phyloP scores from a whole-genome alignment of 1,140 invertebrate genomes.

The Drosophila rufa region DNA sequence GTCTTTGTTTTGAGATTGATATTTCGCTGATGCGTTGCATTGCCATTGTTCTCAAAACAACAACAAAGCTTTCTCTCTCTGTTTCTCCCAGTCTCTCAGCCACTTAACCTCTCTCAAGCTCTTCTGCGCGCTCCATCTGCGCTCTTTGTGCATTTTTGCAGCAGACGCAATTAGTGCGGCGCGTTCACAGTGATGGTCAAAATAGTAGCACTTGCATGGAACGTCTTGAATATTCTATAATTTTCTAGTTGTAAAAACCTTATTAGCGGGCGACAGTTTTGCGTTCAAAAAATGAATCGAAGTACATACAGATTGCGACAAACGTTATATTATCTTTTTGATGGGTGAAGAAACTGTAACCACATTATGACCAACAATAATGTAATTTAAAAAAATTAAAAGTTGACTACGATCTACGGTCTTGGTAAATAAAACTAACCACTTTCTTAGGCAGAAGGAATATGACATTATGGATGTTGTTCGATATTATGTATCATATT shows the following conservation, averaged over 20 bases:
- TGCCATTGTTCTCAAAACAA: constrained; percentile 29
- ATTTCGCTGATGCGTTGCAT: constrained; percentile 12
- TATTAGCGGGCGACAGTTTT: too few species aligned
- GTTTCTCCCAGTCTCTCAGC: neutral
- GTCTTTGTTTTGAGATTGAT: constrained; percentile 32
- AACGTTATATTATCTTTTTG: constrained; percentile 8
- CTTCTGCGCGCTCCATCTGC: constrained; percentile 7
- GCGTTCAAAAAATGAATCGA: constrained; percentile 12
- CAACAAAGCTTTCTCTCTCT: constrained; percentile 28
- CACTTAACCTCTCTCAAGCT: constrained; percentile 18
- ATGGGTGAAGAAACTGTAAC: constrained; percentile 21
- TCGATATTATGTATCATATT: neutral
- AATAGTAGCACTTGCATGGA: neutral
- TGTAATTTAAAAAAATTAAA: constrained; percentile 27
- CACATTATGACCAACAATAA: constrained; percentile 16
- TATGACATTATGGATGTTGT: neutral
- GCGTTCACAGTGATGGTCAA: constrained; percentile 16
- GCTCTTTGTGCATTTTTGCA: constrained; percentile 29
- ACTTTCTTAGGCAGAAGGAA: neutral
- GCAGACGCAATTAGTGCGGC: constrained; percentile 62
- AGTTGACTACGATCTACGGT: neutral
- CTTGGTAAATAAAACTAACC: neutral
- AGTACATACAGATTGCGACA: constrained; percentile 1
- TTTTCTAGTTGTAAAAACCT: neutral
- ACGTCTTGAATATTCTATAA: neutral